Conservation (phyloP, 2,113 vertebrate species). For the Excalfactoria chinensis region DNA sequence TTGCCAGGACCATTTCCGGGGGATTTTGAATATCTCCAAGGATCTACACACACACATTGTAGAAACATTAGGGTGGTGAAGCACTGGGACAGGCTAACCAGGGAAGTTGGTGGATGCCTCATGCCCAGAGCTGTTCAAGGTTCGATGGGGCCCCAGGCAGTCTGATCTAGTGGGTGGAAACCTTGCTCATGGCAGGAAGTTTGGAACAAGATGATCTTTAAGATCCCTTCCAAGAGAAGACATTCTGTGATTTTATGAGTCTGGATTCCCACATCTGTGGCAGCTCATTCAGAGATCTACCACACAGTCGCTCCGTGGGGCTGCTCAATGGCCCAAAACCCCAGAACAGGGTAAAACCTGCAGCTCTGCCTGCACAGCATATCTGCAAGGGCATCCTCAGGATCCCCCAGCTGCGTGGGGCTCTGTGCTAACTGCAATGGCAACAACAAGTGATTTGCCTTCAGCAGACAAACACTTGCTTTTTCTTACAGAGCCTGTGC, state of each 20-base stretch:
- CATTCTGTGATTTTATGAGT: too few relatives aligned
- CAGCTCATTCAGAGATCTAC: not conserved
- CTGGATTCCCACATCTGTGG: not conserved
- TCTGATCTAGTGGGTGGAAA: too few relatives aligned
- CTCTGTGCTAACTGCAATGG: not conserved
- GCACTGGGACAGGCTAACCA: not conserved
- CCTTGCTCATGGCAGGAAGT: too few relatives aligned
- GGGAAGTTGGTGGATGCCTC: not conserved
- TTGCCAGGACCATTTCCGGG: not conserved
- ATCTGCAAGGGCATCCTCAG: not conserved
- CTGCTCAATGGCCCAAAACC: not conserved
- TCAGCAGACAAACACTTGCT: not conserved
- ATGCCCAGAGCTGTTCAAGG: too few relatives aligned
- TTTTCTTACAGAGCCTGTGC: not conserved
- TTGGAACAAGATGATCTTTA: too few relatives aligned
- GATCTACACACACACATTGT: not conserved
- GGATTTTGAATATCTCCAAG: not conserved
- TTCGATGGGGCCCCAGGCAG: not conserved
- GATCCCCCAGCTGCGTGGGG: not conserved
- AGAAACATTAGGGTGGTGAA: not conserved
- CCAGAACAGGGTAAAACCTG: not conserved
- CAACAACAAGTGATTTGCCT: not conserved
- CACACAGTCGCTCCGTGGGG: fast-evolving
- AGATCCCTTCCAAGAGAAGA: too few relatives aligned
- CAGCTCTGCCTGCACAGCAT: not conserved